Conservation (phyloP, 2,888 invertebrate genomes). For the Ophion ventricosus region DNA sequence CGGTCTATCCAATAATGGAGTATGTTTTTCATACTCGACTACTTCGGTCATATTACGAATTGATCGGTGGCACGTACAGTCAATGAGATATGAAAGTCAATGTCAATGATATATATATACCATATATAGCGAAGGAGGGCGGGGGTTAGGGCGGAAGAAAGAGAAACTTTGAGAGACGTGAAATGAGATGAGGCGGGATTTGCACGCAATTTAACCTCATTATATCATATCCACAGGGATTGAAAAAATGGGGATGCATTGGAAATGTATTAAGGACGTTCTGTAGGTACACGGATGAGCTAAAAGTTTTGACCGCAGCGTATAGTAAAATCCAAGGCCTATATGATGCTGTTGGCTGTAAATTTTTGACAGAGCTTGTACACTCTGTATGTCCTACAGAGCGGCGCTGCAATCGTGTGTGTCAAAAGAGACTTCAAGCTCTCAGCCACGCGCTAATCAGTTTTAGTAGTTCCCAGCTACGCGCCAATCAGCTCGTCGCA, state of each 20-base stretch:
- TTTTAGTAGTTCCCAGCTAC: too few species aligned
- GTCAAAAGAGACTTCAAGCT: too few species aligned
- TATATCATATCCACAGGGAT: neutral
- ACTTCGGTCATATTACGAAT: neutral
- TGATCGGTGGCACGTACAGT: neutral
- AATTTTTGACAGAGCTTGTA: too few species aligned
- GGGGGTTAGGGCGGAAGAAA: neutral
- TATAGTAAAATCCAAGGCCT: too few species aligned
- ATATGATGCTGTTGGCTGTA: too few species aligned
- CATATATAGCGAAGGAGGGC: too few species aligned
- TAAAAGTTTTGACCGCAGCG: too few species aligned
- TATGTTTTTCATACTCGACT: neutral
- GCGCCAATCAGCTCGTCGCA: too few species aligned
- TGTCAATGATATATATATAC: neutral
- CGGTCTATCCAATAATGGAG: neutral
- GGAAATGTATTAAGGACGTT: constrained; percentile 15
- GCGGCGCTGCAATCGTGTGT: too few species aligned
- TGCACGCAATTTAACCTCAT: neutral
- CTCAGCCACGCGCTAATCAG: too few species aligned
- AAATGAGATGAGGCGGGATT: neutral
- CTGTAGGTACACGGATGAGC: too few species aligned
- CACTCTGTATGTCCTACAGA: too few species aligned
- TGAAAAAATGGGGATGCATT: constrained; percentile 5
- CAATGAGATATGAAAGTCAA: neutral
- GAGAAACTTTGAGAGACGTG: neutral